Evolutionary conservation across 2,113 vertebrate species (phyloP), one percentile per base, ranked within the genome.

Genomic region (Oreochromis tanganicae): DNA sequence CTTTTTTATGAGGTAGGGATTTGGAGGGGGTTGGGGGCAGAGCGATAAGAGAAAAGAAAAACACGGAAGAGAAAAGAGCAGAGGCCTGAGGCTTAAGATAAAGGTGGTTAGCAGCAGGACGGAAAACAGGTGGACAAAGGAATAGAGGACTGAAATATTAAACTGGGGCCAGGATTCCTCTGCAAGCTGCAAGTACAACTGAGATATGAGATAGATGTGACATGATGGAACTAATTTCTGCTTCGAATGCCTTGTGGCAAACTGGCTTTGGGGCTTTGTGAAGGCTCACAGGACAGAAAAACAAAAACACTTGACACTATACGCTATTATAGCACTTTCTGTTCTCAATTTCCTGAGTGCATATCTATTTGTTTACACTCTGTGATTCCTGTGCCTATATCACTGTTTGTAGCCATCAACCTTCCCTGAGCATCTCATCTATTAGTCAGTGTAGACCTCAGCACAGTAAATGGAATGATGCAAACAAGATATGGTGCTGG

Each of bases 381-480:
- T 5, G 29, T 32, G 36, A 5, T 86, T 24, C 57, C 8, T 73
- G 21, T 59, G 36, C 50, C 68, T 43, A 14, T 46, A 82, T 75
- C 50, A 27, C 68, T 32, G 46, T 48, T 56, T 12, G 6, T 59
- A 78, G 86, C 84, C 21, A 80, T 36, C 48, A 84, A 82, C 52
- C 63, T 48, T 87, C 81, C 24, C 4, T 3, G 4, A 86, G 34
- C 66, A 89, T 61, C 66, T 59, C 87, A 89, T 87, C 79, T 38
- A 83, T 87, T 90, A 27, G 17, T 7, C 75, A 85, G 79, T 89
- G 66, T 32, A 86, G 68, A 84, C 43, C 54, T 54, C 24, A 12
- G 38, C 83, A 88, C 85, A 85, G 88, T 89, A 17, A 80, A 90
- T 86, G 80, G 91, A 91, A 92, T 84, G 83, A 92, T 86, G 82